phyloP scores from a whole-genome alignment of 1,140 invertebrate species.

The Eriocheir sinensis region DNA sequence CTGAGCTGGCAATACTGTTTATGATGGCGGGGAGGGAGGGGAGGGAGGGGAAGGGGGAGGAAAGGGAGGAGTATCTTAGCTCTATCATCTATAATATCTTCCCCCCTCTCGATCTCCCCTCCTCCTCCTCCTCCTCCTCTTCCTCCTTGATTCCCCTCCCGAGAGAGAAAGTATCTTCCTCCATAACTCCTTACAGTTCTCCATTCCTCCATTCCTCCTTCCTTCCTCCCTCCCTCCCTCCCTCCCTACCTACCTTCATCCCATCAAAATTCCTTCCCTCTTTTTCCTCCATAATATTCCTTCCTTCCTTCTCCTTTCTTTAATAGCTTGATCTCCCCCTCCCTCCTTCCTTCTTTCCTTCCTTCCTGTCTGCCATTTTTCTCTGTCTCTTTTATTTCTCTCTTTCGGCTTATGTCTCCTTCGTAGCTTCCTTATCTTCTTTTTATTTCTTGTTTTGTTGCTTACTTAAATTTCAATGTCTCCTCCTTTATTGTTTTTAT shows the following conservation, averaged over 20 bases:
- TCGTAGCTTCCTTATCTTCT: no score
- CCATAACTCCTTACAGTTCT: neutral
- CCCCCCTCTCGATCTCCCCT: neutral
- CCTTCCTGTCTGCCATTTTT: no score
- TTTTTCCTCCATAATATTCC: neutral
- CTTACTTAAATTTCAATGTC: no score
- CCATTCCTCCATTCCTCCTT: neutral
- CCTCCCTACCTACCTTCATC: neutral
- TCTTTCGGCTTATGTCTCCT: no score
- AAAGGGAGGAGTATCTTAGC: no score
- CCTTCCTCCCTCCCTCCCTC: neutral
- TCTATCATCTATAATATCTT: no score
- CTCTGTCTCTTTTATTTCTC: neutral
- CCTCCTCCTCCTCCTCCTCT: neutral
- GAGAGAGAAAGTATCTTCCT: no score
- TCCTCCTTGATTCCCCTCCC: neutral
- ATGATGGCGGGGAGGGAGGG: neutral
- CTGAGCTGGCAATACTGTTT: neutral
- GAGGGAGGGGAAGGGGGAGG: neutral
- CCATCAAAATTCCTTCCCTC: neutral
- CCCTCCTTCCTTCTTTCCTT: neutral
- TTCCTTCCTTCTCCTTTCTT: neutral
- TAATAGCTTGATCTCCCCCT: no score
- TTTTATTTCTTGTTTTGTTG: no score
- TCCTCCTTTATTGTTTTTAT: no score